Evolutionary conservation across 92 coral and sea anemone genomes (phyloP).

Genomic region (Desmophyllum pertusum): DNA sequence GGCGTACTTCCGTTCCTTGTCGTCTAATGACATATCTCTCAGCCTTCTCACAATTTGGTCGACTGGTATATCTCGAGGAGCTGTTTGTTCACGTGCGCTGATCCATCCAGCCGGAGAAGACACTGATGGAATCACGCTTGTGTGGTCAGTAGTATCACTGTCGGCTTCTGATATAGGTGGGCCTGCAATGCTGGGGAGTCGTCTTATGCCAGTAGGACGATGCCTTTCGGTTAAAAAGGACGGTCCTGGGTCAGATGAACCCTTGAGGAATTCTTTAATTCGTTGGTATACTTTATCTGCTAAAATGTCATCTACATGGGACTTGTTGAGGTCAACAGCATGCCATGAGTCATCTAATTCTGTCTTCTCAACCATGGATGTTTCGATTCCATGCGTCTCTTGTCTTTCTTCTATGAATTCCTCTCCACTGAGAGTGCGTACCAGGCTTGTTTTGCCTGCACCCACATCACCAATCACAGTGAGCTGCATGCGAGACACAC

Average conservation of each 20-base stretch:
- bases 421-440: constrained; percentile 65
- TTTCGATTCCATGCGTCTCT: constrained; percentile 73
- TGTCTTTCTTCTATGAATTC: constrained; percentile 47
- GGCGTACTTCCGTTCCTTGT: constrained; percentile 6
- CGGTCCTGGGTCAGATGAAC: not conserved
- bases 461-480: constrained; percentile 73
- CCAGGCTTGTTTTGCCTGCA: constrained; percentile 80
- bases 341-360: constrained; percentile 71
- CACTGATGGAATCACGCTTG: not conserved
- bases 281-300: constrained; percentile 57
- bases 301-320: constrained; percentile 60
- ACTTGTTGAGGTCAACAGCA: constrained; percentile 36
- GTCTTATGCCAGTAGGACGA: not conserved
- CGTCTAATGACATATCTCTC: constrained; percentile 29
- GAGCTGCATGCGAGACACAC: constrained; percentile 62
- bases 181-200: constrained; percentile 11
- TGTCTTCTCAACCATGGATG: constrained; percentile 69
- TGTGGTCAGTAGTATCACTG: not conserved
- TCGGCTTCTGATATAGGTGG: not conserved
- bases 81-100: not conserved
- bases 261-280: constrained; percentile 5
- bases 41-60: constrained; percentile 41
- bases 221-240: not conserved
- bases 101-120: not conserved
- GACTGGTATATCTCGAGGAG: constrained; percentile 50